Conservation (phyloP, 1,140 invertebrate species). For the Drosophila micromelanica region DNA sequence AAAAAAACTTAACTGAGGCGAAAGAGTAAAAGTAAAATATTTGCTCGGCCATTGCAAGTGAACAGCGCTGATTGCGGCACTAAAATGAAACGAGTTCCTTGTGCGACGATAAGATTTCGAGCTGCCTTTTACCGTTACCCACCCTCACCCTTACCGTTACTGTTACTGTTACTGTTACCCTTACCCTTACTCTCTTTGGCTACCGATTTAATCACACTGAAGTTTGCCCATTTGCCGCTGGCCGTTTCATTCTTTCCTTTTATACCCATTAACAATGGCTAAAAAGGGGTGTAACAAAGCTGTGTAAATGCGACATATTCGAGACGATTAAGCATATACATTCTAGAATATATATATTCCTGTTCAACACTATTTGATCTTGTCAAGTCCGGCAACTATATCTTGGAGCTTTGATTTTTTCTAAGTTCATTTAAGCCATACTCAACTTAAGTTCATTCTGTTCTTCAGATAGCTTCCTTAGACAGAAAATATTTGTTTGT, state of each 20-base stretch:
- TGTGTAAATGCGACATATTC: background rate
- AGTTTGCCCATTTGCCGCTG: slow-evolving; percentile 66
- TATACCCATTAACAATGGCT: slow-evolving; percentile 5
- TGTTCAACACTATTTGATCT: background rate
- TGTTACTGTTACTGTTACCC: background rate
- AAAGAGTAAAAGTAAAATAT: slow-evolving; percentile 82
- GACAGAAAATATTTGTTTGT: too few species aligned
- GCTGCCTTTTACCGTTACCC: background rate
- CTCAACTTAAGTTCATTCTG: too few species aligned
- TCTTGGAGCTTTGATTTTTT: too few species aligned
- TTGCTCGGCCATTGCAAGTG: slow-evolving; percentile 78
- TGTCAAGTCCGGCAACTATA: background rate
- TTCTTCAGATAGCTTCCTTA: too few species aligned
- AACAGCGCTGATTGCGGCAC: slow-evolving; percentile 77
- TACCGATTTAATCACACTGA: slow-evolving; percentile 65
- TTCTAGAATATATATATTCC: background rate
- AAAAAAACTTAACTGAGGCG: slow-evolving; percentile 18
- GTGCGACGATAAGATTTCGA: slow-evolving; percentile 67
- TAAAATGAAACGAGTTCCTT: slow-evolving; percentile 76
- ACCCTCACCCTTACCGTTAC: background rate
- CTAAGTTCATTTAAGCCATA: too few species aligned
- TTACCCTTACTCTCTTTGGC: background rate
- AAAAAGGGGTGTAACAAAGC: background rate
- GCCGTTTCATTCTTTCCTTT: slow-evolving; percentile 25
- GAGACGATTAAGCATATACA: background rate